Conservation (phyloP, 2,888 invertebrate genomes). For the Nomada hirtipes region DNA sequence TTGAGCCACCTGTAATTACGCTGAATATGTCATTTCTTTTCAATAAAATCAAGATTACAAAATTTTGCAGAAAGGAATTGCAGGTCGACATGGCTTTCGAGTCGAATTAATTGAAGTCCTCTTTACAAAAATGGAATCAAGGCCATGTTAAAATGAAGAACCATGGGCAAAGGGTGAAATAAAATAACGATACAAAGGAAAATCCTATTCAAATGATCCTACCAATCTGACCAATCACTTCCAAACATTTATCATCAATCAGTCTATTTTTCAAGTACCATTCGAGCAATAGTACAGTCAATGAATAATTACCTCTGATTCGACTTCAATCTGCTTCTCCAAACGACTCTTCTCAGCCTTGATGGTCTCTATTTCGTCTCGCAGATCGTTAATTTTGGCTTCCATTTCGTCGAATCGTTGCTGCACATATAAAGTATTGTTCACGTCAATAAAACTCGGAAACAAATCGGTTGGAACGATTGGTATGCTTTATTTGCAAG, state of each 20-base stretch:
- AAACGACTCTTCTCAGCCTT: conserved; percentile 80
- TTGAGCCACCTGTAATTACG: too few relatives aligned
- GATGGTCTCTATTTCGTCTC: conserved; percentile 80
- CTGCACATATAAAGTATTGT: conserved; percentile 78
- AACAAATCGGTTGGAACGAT: conserved; percentile 50
- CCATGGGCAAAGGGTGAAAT: too few relatives aligned
- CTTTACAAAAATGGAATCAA: too few relatives aligned
- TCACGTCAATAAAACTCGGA: conserved; percentile 75
- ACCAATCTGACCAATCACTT: not conserved
- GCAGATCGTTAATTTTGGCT: conserved; percentile 81
- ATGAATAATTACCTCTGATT: conserved; percentile 77
- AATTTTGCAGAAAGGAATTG: too few relatives aligned
- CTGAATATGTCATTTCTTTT: too few relatives aligned
- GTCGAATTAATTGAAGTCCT: too few relatives aligned
- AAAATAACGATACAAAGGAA: too few relatives aligned
- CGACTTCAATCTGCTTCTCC: conserved; percentile 79
- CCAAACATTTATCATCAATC: not conserved
- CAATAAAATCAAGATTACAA: too few relatives aligned
- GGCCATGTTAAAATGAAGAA: too few relatives aligned
- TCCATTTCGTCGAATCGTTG: conserved; percentile 83
- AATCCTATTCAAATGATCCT: too few relatives aligned
- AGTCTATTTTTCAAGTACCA: not conserved
- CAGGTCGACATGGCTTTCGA: too few relatives aligned
- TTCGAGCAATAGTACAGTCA: not conserved
- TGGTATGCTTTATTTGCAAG: conserved; percentile 72